These are phyloP conservation scores for Hyles vespertilio DNA, from an alignment of 1,140 invertebrate genomes.

Conservation along the genomic window DNA sequence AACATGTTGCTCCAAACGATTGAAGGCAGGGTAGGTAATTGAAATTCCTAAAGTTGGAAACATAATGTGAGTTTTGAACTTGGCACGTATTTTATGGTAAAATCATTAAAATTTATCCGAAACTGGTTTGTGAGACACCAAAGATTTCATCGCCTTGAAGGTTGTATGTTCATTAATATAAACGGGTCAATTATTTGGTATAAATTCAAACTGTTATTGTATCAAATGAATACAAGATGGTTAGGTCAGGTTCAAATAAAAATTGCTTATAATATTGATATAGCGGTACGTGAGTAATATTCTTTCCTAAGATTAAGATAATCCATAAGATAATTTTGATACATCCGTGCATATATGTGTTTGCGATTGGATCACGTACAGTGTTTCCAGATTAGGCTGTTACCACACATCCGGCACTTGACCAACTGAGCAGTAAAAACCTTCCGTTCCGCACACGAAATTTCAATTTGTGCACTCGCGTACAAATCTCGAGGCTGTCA, in stretches of 20 bases:
- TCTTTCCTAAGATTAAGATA: conserved; percentile 6
- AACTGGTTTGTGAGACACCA: too few relatives aligned
- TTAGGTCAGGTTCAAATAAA: conserved; percentile 5
- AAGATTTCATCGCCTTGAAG: too few relatives aligned
- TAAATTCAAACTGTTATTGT: too few relatives aligned
- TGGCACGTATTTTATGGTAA: too few relatives aligned
- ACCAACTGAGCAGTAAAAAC: conserved; percentile 54
- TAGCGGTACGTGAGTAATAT: conserved; percentile 29
- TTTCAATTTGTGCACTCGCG: conserved; percentile 50
- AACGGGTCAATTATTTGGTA: too few relatives aligned
- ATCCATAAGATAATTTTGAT: conserved; percentile 15
- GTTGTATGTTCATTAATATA: too few relatives aligned
- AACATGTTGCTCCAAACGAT: too few relatives aligned
- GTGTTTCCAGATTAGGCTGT: conserved; percentile 27
- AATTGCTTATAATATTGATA: conserved; percentile 20
- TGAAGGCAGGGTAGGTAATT: too few relatives aligned
- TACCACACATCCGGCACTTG: conserved; percentile 56
- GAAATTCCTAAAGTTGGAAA: too few relatives aligned
- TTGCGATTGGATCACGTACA: conserved; percentile 17
- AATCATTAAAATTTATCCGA: too few relatives aligned
- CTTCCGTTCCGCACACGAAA: conserved; percentile 63
- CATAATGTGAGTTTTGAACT: too few relatives aligned
- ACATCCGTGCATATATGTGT: conserved; percentile 11
- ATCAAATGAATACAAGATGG: too few relatives aligned
- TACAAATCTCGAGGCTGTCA: conserved; percentile 20